Percentiles rank a stretch among this genome's conserved stretches.
Conservation (phyloP, 2,888 invertebrate genomes). For the Caenorhabditis drosophilae region DNA sequence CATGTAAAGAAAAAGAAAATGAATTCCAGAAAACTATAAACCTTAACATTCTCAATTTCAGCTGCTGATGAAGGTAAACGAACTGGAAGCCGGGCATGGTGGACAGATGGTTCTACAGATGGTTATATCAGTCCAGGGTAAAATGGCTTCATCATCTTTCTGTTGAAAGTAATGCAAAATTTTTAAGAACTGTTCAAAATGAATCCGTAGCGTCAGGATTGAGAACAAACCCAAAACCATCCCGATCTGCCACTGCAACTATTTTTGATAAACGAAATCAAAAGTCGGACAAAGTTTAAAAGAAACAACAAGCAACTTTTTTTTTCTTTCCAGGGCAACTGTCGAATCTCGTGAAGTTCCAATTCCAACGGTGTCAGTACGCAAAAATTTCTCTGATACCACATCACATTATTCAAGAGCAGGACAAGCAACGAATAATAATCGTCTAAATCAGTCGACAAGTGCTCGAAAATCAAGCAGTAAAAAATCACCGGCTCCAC, state of each 20-base stretch:
- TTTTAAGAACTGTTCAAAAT: background rate
- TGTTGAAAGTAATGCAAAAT: background rate
- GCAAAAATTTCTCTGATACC: background rate
- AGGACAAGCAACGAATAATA: background rate
- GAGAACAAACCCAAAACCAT: background rate
- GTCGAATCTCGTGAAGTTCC: constrained; percentile 5
- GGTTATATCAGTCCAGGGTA: constrained; percentile 8
- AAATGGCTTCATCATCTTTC: background rate
- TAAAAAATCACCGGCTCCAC: constrained; percentile 2
- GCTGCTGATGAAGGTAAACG: constrained; percentile 5
- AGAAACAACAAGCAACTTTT: background rate
- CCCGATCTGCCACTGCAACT: background rate
- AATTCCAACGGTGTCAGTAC: background rate
- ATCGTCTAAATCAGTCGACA: constrained; percentile 1
- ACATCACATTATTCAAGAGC: constrained; percentile 2
- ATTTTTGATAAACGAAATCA: background rate
- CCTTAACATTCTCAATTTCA: no score
- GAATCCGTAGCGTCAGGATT: background rate
- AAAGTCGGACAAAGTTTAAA: background rate
- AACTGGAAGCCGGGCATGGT: background rate
- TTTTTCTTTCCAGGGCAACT: background rate
- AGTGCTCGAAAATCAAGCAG: background rate
- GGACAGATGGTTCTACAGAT: constrained; percentile 11
- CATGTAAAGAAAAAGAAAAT: constrained; percentile 5
- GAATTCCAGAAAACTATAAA: background rate